These are phyloP conservation scores for Temnothorax unifasciatus DNA, from an alignment of 2,888 invertebrate species.

Conservation along the genomic window DNA sequence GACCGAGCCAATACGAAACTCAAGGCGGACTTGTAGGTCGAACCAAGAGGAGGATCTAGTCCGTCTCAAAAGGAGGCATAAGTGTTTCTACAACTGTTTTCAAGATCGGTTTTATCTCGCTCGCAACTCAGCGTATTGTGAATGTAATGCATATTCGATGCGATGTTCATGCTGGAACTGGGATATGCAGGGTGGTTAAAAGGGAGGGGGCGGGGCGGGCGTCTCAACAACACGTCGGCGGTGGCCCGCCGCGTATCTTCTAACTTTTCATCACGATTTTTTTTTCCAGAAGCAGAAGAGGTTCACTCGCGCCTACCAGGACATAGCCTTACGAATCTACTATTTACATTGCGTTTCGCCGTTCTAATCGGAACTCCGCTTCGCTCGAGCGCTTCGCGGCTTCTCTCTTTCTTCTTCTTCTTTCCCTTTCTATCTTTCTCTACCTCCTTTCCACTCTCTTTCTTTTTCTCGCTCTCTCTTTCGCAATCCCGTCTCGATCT, in stretches of 20 bases:
- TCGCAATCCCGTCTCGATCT: constrained; percentile 49
- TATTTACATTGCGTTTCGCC: constrained; percentile 71
- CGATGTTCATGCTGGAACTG: constrained; percentile 40
- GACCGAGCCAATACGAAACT: background rate
- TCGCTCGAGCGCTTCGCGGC: constrained; percentile 46
- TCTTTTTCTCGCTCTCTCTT: constrained; percentile 1
- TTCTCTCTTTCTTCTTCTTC: constrained; percentile 16
- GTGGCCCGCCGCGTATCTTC: constrained; percentile 78
- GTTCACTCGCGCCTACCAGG: constrained; percentile 70
- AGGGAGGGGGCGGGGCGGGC: constrained; percentile 72
- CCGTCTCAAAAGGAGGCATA: constrained; percentile 37
- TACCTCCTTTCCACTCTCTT: constrained; percentile 13
- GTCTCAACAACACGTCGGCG: constrained; percentile 82
- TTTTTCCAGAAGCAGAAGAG: constrained; percentile 52
- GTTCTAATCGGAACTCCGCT: constrained; percentile 61
- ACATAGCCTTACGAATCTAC: constrained; percentile 74
- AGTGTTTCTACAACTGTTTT: constrained; percentile 44
- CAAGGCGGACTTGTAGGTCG: background rate
- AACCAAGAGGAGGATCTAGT: constrained; percentile 1
- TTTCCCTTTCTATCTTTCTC: constrained; percentile 14
- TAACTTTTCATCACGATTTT: constrained; percentile 45
- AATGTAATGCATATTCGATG: constrained; percentile 48
- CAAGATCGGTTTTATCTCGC: constrained; percentile 43
- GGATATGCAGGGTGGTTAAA: constrained; percentile 60
- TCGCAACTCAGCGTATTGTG: constrained; percentile 34